phyloP scores from a whole-genome alignment of 2,888 invertebrate species.

The Apamea epomidion region DNA sequence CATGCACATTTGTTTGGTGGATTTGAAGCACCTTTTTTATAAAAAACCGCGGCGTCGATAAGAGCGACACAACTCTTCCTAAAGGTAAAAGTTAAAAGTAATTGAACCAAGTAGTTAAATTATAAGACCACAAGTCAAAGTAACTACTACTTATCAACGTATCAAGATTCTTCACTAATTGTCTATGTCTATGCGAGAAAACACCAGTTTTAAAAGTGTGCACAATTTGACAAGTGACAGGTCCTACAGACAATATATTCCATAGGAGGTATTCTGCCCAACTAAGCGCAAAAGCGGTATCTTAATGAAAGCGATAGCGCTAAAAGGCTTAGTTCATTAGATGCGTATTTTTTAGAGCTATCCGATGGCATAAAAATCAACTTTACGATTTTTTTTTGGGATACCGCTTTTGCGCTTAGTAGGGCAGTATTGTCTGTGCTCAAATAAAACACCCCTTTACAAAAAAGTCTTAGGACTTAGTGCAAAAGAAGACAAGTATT shows the following conservation, averaged over 20 bases:
- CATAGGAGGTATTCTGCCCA: background rate
- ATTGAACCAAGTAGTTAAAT: background rate
- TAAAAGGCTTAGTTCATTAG: too few species aligned
- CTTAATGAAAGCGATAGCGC: too few species aligned
- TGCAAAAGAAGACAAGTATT: background rate
- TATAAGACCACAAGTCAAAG: background rate
- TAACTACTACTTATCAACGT: background rate
- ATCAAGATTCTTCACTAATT: background rate
- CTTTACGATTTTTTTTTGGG: too few species aligned
- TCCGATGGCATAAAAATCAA: too few species aligned
- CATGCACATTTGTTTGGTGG: constrained; percentile 48
- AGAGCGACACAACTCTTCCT: background rate
- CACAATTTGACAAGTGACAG: background rate
- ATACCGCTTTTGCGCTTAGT: too few species aligned
- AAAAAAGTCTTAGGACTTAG: background rate
- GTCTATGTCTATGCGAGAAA: background rate
- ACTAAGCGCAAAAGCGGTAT: too few species aligned
- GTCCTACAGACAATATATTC: background rate
- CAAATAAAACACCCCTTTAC: background rate
- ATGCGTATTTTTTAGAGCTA: too few species aligned
- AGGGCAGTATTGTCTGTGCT: background rate
- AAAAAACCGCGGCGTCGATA: background rate
- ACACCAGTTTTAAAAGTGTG: background rate
- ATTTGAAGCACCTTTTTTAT: constrained; percentile 29
- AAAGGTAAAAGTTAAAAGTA: background rate